These are phyloP conservation scores for Parotia lawesii DNA, from an alignment of 2,113 vertebrate species.

Conservation along the genomic window DNA sequence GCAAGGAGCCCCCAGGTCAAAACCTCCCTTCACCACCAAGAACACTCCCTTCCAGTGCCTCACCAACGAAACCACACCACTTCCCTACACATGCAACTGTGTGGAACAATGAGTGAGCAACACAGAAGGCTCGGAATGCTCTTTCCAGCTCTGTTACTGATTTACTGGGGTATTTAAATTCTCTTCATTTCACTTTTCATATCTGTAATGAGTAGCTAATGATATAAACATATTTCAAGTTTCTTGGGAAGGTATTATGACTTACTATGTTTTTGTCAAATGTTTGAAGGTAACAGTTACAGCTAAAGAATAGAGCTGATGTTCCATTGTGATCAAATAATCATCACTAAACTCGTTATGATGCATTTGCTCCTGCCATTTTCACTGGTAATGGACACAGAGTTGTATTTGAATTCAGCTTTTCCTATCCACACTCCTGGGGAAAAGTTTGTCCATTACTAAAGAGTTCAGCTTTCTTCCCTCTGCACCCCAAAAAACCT, in stretches of 20 bases:
- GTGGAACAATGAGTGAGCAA: not conserved
- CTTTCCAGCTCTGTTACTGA: not conserved
- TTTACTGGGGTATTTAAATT: not conserved
- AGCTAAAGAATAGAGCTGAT: not conserved
- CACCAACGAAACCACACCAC: not conserved
- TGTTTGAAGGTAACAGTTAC: not conserved
- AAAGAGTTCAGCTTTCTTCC: not conserved
- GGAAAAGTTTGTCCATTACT: not conserved
- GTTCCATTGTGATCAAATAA: not conserved
- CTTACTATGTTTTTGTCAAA: not conserved
- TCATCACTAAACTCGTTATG: not conserved
- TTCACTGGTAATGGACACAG: not conserved
- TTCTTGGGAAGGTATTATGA: not conserved
- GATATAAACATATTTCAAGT: not conserved
- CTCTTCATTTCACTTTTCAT: not conserved
- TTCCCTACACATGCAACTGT: not conserved
- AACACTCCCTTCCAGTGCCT: not conserved
- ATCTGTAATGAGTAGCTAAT: not conserved
- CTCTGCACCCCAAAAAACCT: not conserved
- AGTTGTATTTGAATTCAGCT: not conserved
- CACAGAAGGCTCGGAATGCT: not conserved
- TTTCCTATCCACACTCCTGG: not conserved
- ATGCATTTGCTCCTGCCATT: not conserved
- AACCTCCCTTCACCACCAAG: not conserved
- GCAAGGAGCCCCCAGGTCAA: not conserved